Conservation (phyloP, 2,888 invertebrate species). For the Rapana venosa region DNA sequence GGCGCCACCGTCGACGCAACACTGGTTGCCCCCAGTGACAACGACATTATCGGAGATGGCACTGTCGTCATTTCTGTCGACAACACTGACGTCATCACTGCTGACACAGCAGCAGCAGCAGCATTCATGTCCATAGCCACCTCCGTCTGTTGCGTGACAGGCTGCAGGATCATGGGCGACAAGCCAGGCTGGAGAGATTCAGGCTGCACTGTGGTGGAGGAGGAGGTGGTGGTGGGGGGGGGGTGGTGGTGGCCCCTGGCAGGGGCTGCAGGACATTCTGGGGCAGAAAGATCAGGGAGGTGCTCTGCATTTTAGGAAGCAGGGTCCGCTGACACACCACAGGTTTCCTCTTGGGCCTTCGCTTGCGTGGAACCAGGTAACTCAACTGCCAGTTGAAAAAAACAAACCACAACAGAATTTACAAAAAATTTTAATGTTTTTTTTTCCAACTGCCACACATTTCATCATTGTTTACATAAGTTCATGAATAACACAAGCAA, state of each 20-base stretch:
- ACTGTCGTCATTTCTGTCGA: not conserved
- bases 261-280: not conserved
- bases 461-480: too few species aligned
- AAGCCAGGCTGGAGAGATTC: constrained; percentile 35
- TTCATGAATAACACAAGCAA: too few species aligned
- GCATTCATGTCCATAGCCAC: constrained; percentile 37
- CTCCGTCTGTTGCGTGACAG: constrained; percentile 40
- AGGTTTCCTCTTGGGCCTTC: constrained; percentile 43
- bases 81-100: not conserved
- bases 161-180: constrained; percentile 32
- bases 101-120: not conserved
- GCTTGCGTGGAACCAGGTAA: constrained; percentile 43
- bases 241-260: not conserved
- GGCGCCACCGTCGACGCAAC: not conserved
- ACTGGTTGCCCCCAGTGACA: not conserved
- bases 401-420: too few species aligned
- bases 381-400: not conserved
- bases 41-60: not conserved
- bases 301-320: constrained; percentile 65
- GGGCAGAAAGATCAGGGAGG: constrained; percentile 50
- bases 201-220: not conserved
- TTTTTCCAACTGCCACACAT: too few species aligned
- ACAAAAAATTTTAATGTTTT: too few species aligned
- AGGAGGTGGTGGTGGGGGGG: too few species aligned
- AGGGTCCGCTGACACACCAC: constrained; percentile 72